These are phyloP conservation scores for Ochropacha duplaris DNA, from an alignment of 2,888 invertebrate species.

Conservation along the genomic window DNA sequence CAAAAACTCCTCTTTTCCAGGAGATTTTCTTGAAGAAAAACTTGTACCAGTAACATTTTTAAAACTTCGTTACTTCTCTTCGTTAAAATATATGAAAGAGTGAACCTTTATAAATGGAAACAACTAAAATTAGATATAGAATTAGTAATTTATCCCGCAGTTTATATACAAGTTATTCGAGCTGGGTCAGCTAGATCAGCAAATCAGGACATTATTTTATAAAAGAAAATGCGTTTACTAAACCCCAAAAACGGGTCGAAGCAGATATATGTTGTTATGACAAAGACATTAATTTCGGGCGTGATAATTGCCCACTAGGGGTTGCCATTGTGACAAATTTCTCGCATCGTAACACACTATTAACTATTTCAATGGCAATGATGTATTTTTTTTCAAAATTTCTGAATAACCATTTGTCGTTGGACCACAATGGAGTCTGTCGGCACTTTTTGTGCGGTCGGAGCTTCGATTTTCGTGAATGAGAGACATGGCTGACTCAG, in stretches of 20 bases:
- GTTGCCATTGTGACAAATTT: slow-evolving; percentile 71
- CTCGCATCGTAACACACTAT: slow-evolving; percentile 73
- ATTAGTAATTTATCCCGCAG: no score
- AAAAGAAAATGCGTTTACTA: not conserved
- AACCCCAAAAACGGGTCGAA: slow-evolving; percentile 13
- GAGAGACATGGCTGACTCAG: slow-evolving; percentile 9
- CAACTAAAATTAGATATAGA: no score
- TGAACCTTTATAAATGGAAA: no score
- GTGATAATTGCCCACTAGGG: slow-evolving; percentile 70
- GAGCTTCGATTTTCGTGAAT: slow-evolving; percentile 9
- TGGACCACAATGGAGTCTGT: slow-evolving; percentile 44
- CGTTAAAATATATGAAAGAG: no score
- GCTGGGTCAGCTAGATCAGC: no score
- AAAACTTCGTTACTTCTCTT: no score
- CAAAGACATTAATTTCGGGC: slow-evolving; percentile 73
- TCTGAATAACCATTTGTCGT: slow-evolving; percentile 63
- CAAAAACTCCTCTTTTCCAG: no score
- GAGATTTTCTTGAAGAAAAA: no score
- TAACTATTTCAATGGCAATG: slow-evolving; percentile 62
- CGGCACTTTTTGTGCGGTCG: slow-evolving; percentile 58
- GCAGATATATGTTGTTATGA: slow-evolving; percentile 36
- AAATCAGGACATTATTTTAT: not conserved
- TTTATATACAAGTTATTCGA: no score
- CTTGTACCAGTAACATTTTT: no score
- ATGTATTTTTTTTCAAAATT: slow-evolving; percentile 37